phyloP scores from a whole-genome alignment of 2,113 vertebrate species.

The Emydocephalus ijimae region DNA sequence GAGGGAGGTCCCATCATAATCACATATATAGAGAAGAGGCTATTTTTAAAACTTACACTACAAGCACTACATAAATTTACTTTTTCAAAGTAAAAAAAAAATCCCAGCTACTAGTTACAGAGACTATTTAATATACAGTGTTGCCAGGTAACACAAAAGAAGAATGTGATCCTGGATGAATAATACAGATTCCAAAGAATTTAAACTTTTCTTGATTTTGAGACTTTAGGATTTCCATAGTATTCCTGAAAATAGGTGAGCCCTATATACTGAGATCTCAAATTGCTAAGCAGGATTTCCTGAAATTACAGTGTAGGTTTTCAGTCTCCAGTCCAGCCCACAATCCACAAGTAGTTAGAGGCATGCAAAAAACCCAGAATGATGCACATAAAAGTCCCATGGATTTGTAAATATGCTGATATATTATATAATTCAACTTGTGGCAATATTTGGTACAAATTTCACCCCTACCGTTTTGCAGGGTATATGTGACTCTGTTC shows the following conservation, averaged over 20 bases:
- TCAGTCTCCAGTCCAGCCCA: neutral
- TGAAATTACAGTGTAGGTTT: neutral
- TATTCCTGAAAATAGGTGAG: neutral
- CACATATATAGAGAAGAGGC: neutral
- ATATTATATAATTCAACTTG: neutral
- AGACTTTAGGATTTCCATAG: neutral
- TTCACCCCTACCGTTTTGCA: neutral
- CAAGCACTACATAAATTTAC: neutral
- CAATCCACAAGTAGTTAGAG: neutral
- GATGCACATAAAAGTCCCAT: neutral
- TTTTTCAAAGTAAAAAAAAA: neutral
- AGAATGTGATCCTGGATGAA: neutral
- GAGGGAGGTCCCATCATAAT: neutral
- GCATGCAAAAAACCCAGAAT: neutral
- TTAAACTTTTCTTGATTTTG: neutral
- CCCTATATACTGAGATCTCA: neutral
- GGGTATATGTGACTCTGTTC: neutral
- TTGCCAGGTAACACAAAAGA: neutral
- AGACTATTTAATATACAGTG: neutral
- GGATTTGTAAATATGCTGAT: neutral
- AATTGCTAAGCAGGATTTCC: neutral
- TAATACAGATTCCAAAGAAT: neutral
- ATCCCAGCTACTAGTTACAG: neutral
- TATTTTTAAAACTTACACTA: neutral
- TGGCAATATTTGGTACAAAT: neutral